Conservation (phyloP, 37 sponge, comb jelly and placozoan species). For the Halichondria panicea region DNA sequence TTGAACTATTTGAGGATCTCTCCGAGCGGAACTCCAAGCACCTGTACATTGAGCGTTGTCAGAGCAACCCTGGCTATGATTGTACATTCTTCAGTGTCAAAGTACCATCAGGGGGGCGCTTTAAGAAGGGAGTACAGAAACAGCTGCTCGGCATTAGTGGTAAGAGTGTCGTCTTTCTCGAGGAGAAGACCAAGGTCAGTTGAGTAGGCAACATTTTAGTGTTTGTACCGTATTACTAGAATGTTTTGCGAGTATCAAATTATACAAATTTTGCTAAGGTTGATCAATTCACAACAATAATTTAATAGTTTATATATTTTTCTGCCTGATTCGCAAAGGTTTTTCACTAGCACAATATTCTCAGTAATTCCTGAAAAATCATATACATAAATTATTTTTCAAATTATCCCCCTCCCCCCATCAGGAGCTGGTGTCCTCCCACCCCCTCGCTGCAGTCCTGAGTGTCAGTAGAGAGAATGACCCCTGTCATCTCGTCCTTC, state of each 20-base stretch:
- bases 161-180: slow-evolving; percentile 69
- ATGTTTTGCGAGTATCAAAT: no score
- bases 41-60: slow-evolving; percentile 83
- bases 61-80: slow-evolving; percentile 72
- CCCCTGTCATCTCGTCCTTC: slow-evolving; percentile 22
- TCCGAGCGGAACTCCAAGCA: slow-evolving; percentile 91
- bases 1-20: slow-evolving; percentile 39
- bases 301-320: background rate
- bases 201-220: no score
- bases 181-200: slow-evolving; percentile 78
- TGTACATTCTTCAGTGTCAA: slow-evolving; percentile 74
- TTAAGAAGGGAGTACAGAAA: slow-evolving; percentile 37
- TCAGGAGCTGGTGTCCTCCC: slow-evolving; percentile 37
- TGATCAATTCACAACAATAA: no score
- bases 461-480: slow-evolving; percentile 5
- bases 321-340: no score
- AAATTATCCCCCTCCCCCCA: no score
- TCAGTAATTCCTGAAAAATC: no score
- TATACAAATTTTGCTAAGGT: no score
- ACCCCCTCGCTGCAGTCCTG: slow-evolving; percentile 22
- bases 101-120: slow-evolving; percentile 54
- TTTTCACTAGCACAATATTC: no score
- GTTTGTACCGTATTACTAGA: no score
- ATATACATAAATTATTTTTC: background rate
- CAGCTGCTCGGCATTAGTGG: slow-evolving; percentile 77